These are phyloP conservation scores for Hippasteria phrygiana DNA, from an alignment of 53 echinoderm and acorn worm genomes.

Conservation along the genomic window DNA sequence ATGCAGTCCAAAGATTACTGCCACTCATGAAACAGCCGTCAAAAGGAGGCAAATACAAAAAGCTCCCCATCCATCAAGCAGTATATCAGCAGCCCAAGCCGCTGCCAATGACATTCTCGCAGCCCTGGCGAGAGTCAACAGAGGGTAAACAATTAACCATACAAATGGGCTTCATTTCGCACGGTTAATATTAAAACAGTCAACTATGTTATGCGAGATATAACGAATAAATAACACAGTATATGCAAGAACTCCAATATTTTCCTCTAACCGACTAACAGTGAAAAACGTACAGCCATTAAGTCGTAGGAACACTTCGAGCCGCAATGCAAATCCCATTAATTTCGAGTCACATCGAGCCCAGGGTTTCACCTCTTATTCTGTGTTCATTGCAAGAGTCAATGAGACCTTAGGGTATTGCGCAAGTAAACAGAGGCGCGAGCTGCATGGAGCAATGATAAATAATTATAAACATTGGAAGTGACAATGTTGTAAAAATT, in stretches of 20 bases:
- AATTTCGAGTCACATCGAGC: too few relatives aligned
- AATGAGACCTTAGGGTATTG: too few relatives aligned
- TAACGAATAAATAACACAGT: not conserved
- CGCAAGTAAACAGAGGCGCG: too few relatives aligned
- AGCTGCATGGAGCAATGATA: too few relatives aligned
- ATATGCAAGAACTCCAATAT: not conserved
- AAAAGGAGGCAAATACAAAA: not conserved
- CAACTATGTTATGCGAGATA: not conserved
- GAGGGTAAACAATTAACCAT: constrained; percentile 46
- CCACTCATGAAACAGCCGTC: not conserved
- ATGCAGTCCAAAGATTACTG: not conserved
- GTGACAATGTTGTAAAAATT: too few relatives aligned
- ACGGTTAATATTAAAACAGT: constrained; percentile 12
- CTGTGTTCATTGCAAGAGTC: too few relatives aligned
- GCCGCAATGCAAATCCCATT: too few relatives aligned
- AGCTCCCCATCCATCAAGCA: not conserved
- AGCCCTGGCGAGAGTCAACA: constrained; percentile 34
- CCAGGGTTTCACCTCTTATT: too few relatives aligned
- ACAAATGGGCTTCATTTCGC: not conserved
- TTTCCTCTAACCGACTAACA: too few relatives aligned
- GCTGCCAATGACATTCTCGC: constrained; percentile 1
- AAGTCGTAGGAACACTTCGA: too few relatives aligned
- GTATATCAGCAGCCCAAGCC: not conserved
- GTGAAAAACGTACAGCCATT: too few relatives aligned
- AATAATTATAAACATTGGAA: too few relatives aligned